Percentiles rank a stretch among this genome's conserved stretches.
Evolutionary conservation across 2,797 vertebrate genomes (phyloP).

Genomic region (Paramormyrops hopkinsi): DNA sequence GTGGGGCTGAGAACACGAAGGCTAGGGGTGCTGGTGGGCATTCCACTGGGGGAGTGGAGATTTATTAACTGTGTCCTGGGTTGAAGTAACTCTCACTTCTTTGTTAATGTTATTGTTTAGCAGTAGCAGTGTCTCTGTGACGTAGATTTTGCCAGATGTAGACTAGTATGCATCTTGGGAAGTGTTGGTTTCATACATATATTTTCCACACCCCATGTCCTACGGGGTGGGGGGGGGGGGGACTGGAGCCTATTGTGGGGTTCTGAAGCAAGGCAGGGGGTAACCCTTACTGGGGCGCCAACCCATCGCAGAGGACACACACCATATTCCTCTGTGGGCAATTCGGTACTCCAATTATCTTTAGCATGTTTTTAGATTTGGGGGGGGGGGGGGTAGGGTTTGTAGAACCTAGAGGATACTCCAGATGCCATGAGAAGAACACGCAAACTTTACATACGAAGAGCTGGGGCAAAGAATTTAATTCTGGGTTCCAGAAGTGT

Average conservation of each 20-base stretch:
- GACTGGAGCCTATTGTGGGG: not conserved
- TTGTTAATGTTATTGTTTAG: not conserved
- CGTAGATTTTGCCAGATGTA: not conserved
- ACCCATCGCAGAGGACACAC: not conserved
- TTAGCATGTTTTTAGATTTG: not conserved
- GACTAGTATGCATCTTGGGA: not conserved
- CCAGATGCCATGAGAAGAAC: not conserved
- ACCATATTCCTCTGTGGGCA: not conserved
- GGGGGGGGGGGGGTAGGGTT: not conserved
- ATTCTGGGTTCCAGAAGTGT: not conserved
- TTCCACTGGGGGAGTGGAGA: not conserved
- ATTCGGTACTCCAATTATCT: not conserved
- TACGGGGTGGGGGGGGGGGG: not conserved
- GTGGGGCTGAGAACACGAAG: not conserved
- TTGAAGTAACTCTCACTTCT: not conserved
- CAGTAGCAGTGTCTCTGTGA: not conserved
- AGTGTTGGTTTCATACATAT: not conserved
- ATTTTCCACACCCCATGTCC: not conserved
- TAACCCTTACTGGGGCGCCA: not conserved
- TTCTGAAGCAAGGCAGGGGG: not conserved
- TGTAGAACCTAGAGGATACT: not conserved
- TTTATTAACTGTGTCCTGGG: not conserved
- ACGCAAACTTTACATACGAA: not conserved
- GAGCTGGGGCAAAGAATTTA: not conserved
- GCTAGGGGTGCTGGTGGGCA: not conserved